Conservation (phyloP, 2,113 vertebrate genomes). For the Marmota flaviventris region DNA sequence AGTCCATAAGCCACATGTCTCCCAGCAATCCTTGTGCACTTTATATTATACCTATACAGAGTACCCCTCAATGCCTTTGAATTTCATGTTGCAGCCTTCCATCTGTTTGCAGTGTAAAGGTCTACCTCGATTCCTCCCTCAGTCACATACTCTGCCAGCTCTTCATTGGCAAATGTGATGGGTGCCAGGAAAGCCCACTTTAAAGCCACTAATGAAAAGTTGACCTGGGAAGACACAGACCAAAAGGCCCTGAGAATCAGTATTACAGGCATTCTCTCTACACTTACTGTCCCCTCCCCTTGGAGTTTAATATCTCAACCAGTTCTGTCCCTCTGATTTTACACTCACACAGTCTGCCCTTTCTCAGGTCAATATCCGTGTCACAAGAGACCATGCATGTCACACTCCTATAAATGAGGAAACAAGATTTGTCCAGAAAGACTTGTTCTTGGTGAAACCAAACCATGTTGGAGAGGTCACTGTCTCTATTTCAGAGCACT, state of each 20-base stretch:
- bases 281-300: background rate
- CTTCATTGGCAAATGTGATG: background rate
- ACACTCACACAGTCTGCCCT: background rate
- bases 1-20: background rate
- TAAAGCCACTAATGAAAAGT: background rate
- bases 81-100: background rate
- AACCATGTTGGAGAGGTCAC: background rate
- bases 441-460: conserved; percentile 32
- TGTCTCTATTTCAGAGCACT: background rate
- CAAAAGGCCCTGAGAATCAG: background rate
- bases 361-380: background rate
- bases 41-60: background rate
- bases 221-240: background rate
- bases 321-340: background rate
- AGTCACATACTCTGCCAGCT: background rate
- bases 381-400: background rate
- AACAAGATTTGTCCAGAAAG: background rate
- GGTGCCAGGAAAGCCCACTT: background rate
- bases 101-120: background rate
- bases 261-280: background rate
- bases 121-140: background rate
- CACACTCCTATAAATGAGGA: background rate
- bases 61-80: background rate
- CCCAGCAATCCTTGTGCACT: background rate
- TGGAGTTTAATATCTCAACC: background rate